These are phyloP conservation scores for Cydia amplana DNA, from an alignment of 1,140 invertebrate genomes.

Conservation along the genomic window DNA sequence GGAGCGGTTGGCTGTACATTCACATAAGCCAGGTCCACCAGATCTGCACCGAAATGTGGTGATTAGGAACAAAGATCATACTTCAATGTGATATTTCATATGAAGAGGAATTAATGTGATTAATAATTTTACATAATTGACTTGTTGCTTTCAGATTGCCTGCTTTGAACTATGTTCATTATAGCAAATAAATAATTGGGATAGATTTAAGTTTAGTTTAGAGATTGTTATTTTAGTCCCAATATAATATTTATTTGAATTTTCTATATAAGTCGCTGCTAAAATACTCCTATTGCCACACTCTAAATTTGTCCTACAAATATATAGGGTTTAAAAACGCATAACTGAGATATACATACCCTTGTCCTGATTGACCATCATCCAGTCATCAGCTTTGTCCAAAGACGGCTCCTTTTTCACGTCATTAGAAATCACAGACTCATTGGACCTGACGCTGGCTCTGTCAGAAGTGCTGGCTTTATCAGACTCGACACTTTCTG, in stretches of 20 bases:
- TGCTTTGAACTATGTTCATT: too few relatives aligned
- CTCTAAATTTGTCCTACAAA: neutral
- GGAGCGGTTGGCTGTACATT: constrained; percentile 39
- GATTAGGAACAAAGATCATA: neutral
- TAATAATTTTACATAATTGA: neutral
- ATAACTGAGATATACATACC: constrained; percentile 42
- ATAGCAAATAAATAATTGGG: too few relatives aligned
- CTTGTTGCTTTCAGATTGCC: neutral
- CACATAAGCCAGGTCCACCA: constrained; percentile 51
- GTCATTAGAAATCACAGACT: constrained; percentile 38
- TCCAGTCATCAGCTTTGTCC: constrained; percentile 68
- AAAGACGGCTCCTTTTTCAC: constrained; percentile 54
- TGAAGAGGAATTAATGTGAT: too few relatives aligned
- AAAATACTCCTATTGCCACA: neutral
- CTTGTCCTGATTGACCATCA: constrained; percentile 68
- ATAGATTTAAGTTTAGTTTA: too few relatives aligned
- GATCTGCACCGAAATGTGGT: constrained; percentile 46
- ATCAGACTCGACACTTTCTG: neutral
- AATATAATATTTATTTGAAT: too few relatives aligned
- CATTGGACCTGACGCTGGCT: constrained; percentile 43
- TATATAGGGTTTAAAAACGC: neutral
- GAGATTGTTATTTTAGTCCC: too few relatives aligned
- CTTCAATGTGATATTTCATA: neutral
- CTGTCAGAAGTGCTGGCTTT: constrained; percentile 38
- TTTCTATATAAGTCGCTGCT: too few relatives aligned